These are phyloP conservation scores for Tetropium fuscum DNA, from an alignment of 2,888 invertebrate species.

Conservation along the genomic window DNA sequence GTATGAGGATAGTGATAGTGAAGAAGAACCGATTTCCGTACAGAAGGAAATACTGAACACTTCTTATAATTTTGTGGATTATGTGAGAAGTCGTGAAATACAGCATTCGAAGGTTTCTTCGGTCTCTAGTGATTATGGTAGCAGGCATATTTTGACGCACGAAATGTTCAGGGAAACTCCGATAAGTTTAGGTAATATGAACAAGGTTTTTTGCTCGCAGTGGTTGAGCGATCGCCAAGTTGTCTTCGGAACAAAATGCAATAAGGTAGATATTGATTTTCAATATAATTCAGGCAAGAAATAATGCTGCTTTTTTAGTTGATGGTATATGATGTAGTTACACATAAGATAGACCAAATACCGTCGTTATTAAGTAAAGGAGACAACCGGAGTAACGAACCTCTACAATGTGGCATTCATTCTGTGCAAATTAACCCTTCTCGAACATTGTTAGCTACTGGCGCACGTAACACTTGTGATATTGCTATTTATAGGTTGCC, in stretches of 20 bases:
- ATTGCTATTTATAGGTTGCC: slow-evolving; percentile 91
- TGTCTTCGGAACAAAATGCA: slow-evolving; percentile 97
- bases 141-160: slow-evolving; percentile 88
- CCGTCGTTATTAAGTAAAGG: slow-evolving; percentile 82
- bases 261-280: slow-evolving; percentile 77
- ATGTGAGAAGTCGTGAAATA: slow-evolving; percentile 82
- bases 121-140: slow-evolving; percentile 84
- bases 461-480: slow-evolving; percentile 92
- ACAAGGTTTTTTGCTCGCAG: slow-evolving; percentile 95
- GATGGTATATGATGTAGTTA: slow-evolving; percentile 92
- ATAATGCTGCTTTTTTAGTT: slow-evolving; percentile 74
- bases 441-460: slow-evolving; percentile 89
- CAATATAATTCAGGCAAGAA: no score
- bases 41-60: slow-evolving; percentile 81
- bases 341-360: slow-evolving; percentile 88
- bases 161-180: slow-evolving; percentile 90
- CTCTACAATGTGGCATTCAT: slow-evolving; percentile 90
- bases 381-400: slow-evolving; percentile 66
- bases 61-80: slow-evolving; percentile 89
- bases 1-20: slow-evolving; percentile 89
- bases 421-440: slow-evolving; percentile 96
- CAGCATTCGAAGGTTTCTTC: slow-evolving; percentile 77
- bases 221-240: slow-evolving; percentile 96
- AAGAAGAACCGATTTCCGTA: slow-evolving; percentile 81
- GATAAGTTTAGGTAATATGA: slow-evolving; percentile 85